phyloP scores from a whole-genome alignment of 2,888 invertebrate genomes.

The Drosophila austrosaltans region DNA sequence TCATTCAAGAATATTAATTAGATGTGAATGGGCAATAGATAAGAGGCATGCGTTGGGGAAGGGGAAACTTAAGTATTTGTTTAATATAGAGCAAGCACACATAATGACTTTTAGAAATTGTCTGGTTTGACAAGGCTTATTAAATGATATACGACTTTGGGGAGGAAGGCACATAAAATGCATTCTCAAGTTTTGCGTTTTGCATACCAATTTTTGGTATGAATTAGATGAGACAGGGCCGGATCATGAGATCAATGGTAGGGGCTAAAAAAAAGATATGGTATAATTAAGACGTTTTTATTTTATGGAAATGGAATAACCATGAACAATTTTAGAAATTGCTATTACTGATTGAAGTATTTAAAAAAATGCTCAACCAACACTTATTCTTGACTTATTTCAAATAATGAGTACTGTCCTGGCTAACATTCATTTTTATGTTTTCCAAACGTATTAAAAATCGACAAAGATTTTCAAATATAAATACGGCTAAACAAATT shows the following conservation, averaged over 20 bases:
- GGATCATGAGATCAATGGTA: constrained; percentile 27
- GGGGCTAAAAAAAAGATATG: not conserved
- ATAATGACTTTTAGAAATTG: constrained; percentile 73
- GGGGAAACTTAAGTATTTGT: constrained; percentile 44
- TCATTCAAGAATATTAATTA: constrained; percentile 68
- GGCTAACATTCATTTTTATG: no score
- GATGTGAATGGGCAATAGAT: constrained; percentile 26
- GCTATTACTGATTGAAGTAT: no score
- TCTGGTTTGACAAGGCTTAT: constrained; percentile 47
- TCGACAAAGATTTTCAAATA: not conserved
- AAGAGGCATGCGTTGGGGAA: constrained; percentile 15
- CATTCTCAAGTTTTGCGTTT: constrained; percentile 37
- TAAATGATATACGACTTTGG: constrained; percentile 53
- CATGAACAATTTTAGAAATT: not conserved
- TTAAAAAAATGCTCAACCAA: no score
- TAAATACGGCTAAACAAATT: not conserved
- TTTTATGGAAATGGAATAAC: not conserved
- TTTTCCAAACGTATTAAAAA: not conserved
- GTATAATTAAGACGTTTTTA: no score
- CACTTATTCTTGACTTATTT: no score
- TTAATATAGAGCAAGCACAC: constrained; percentile 63
- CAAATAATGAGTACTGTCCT: no score
- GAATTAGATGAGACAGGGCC: not conserved
- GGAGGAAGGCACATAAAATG: constrained; percentile 27
- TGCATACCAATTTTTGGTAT: constrained; percentile 49